Percentiles rank a stretch among this genome's conserved stretches.
Evolutionary conservation across 2,113 vertebrate species (phyloP).

Genomic region (Hystrix cristata): DNA sequence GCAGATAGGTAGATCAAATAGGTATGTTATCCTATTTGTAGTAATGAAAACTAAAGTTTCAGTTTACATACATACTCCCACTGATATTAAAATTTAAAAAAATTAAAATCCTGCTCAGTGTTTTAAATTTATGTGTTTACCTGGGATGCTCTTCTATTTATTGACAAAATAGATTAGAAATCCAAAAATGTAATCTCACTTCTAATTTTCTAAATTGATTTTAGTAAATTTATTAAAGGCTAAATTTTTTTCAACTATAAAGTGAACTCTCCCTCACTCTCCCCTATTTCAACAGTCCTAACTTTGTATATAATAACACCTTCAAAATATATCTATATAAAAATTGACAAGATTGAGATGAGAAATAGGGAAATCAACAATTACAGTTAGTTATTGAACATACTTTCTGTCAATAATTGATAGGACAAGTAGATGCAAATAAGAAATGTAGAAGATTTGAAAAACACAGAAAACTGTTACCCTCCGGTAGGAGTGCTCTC

Average conservation of each 20-base stretch:
- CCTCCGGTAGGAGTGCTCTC: not conserved
- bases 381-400: not conserved
- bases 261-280: not conserved
- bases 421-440: not conserved
- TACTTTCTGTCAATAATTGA: not conserved
- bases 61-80: not conserved
- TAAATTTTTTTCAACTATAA: conserved; percentile 9
- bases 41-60: conserved; percentile 18
- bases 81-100: not conserved
- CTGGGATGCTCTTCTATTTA: conserved; percentile 10
- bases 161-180: conserved; percentile 32
- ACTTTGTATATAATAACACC: not conserved
- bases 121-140: not conserved
- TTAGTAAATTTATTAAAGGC: not conserved
- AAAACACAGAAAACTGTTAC: not conserved
- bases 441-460: not conserved
- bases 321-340: not conserved
- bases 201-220: conserved; percentile 27
- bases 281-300: not conserved
- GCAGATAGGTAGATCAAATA: not conserved
- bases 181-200: not conserved
- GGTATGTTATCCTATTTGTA: not conserved
- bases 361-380: not conserved
- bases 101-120: not conserved
- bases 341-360: not conserved